Conservation (phyloP, 2,888 invertebrate species). For the Cephalotes varians region DNA sequence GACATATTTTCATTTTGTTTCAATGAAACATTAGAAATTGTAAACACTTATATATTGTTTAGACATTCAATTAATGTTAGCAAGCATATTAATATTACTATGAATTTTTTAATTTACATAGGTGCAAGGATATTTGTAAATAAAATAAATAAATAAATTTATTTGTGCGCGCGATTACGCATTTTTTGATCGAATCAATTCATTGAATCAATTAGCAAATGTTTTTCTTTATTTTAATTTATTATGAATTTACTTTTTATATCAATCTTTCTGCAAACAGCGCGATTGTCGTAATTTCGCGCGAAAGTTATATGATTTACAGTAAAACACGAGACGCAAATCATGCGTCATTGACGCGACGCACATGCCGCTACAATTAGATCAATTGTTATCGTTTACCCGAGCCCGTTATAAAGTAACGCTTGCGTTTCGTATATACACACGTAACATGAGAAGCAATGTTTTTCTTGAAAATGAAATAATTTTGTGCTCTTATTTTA, state of each 20-base stretch:
- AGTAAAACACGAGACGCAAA: conserved; percentile 47
- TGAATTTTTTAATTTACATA: neutral
- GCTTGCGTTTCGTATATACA: conserved; percentile 10
- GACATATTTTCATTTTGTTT: neutral
- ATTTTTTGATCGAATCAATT: neutral
- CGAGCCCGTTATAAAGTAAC: conserved; percentile 51
- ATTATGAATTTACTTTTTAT: no score
- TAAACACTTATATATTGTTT: neutral
- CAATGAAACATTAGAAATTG: neutral
- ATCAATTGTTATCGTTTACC: conserved; percentile 69
- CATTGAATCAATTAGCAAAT: neutral
- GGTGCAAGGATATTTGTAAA: neutral
- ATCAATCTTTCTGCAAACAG: neutral
- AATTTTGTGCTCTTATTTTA: neutral
- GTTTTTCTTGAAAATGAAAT: neutral
- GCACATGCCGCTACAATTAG: conserved; percentile 66
- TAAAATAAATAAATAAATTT: neutral
- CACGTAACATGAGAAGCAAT: neutral
- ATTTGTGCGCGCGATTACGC: neutral
- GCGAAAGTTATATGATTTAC: neutral
- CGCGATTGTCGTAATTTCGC: neutral
- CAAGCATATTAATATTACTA: neutral
- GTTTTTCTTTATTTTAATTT: neutral
- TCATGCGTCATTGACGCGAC: conserved; percentile 44
- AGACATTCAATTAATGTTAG: neutral